Evolutionary conservation across 2,888 invertebrate genomes (phyloP).

Genomic region (Melieria picta): DNA sequence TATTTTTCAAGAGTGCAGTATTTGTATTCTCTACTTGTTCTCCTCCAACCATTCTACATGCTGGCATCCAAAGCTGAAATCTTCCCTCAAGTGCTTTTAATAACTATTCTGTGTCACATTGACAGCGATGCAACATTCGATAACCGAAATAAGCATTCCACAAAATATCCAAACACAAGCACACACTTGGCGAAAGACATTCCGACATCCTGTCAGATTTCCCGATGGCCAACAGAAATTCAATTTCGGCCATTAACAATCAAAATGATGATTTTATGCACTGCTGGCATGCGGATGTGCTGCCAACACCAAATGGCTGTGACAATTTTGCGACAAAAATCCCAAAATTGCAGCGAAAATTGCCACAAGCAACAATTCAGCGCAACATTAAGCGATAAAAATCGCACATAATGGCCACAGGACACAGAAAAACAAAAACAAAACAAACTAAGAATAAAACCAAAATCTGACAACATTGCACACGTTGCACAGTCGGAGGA

Average conservation of each 20-base stretch:
- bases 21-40: too few relatives aligned
- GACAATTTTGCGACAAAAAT: background rate
- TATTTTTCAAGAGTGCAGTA: too few relatives aligned
- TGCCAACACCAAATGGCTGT: background rate
- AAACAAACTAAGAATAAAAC: background rate
- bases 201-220: constrained; percentile 22
- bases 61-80: too few relatives aligned
- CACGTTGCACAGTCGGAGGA: too few relatives aligned
- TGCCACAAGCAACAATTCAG: constrained; percentile 45
- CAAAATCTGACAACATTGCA: background rate
- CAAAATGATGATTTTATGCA: constrained; percentile 39
- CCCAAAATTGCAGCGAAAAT: constrained; percentile 28
- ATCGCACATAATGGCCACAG: constrained; percentile 55
- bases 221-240: constrained; percentile 27
- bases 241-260: constrained; percentile 33
- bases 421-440: background rate
- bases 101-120: too few relatives aligned
- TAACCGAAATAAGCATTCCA: too few relatives aligned
- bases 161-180: too few relatives aligned
- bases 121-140: too few relatives aligned
- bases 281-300: background rate
- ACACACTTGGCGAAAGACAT: constrained; percentile 4
- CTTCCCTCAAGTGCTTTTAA: too few relatives aligned
- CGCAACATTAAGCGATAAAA: constrained; percentile 49
- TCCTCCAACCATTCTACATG: too few relatives aligned